phyloP scores from a whole-genome alignment of 2,113 vertebrate genomes.

The Podiceps cristatus region DNA sequence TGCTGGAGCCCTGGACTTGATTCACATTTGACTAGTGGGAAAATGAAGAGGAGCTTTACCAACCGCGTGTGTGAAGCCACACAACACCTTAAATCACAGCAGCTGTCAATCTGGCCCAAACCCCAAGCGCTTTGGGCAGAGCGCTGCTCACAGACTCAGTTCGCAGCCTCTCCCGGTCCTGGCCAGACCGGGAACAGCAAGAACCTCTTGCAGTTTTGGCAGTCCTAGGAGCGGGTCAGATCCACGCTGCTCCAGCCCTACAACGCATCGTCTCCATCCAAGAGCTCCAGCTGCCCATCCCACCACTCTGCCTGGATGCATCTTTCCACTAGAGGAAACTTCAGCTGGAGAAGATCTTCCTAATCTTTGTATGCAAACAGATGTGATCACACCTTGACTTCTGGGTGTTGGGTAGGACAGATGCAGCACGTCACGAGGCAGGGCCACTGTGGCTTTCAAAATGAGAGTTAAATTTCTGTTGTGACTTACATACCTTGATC shows the following conservation, averaged over 20 bases:
- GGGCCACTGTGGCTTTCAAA: not conserved
- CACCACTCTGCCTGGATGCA: not conserved
- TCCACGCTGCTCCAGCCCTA: not conserved
- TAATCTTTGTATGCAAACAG: not conserved
- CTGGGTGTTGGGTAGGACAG: not conserved
- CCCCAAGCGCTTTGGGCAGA: not conserved
- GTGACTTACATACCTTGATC: not conserved
- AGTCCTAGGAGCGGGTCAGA: not conserved
- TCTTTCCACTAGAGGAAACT: not conserved
- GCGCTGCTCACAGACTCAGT: not conserved
- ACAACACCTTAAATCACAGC: not conserved
- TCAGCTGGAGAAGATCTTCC: not conserved
- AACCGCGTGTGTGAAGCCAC: not conserved
- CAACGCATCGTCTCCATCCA: not conserved
- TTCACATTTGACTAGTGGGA: not conserved
- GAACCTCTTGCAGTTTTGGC: not conserved
- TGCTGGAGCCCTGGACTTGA: not conserved
- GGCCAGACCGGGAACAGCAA: not conserved
- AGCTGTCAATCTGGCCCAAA: not conserved
- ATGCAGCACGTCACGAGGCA: accelerated
- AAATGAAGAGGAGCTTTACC: not conserved
- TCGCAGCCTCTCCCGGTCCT: not conserved
- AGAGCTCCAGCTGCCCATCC: not conserved
- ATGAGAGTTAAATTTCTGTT: not conserved
- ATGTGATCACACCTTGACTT: accelerated